Evolutionary conservation across 53 echinoderm and acorn worm species (phyloP).

Genomic region (Actinopyga echinites): DNA sequence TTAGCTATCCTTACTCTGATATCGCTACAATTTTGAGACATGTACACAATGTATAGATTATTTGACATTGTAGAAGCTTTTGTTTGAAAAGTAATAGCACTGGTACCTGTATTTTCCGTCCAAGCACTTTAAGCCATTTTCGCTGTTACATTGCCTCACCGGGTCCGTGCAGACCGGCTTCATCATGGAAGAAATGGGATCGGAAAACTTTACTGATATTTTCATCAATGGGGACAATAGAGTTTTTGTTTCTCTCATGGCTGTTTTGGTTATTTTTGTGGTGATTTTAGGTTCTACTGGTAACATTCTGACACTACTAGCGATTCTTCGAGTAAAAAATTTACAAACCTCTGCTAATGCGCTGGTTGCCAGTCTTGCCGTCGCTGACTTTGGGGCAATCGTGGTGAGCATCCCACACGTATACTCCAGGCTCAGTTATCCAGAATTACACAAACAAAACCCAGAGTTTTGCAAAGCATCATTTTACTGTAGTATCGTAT

Average conservation of each 20-base stretch:
- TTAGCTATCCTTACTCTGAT: too few species aligned
- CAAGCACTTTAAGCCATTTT: too few species aligned
- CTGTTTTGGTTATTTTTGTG: not conserved
- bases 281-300: not conserved
- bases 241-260: not conserved
- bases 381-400: not conserved
- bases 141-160: too few species aligned
- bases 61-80: too few species aligned
- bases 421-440: not conserved
- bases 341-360: conserved; percentile 2
- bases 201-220: too few species aligned
- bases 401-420: conserved; percentile 4
- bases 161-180: too few species aligned
- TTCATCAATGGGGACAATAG: not conserved
- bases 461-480: not conserved
- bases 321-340: not conserved
- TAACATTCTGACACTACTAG: not conserved
- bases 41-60: too few species aligned
- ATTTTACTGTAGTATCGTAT: not conserved
- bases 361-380: conserved; percentile 10
- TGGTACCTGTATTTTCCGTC: too few species aligned
- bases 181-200: too few species aligned
- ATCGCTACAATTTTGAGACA: too few species aligned
- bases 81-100: too few species aligned
- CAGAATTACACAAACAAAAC: not conserved